Conservation (phyloP, 2,888 invertebrate species). For the Xestia rhomboidea region DNA sequence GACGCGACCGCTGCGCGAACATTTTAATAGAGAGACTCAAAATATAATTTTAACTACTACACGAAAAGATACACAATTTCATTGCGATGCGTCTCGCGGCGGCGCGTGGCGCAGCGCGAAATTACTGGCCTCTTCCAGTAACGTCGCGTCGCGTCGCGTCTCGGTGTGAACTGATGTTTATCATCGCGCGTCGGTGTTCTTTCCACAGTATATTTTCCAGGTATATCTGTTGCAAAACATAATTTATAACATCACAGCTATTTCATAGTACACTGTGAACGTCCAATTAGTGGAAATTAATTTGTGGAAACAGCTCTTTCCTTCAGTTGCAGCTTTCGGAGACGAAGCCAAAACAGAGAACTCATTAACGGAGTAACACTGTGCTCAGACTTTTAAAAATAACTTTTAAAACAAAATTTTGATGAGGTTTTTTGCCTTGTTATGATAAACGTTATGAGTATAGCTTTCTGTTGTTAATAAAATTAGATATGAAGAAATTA, state of each 20-base stretch:
- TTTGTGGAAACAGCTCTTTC: constrained; percentile 58
- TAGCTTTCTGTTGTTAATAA: not conserved
- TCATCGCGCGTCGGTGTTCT: too few relatives aligned
- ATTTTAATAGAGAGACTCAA: too few relatives aligned
- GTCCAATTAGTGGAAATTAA: constrained; percentile 71
- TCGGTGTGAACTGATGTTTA: too few relatives aligned
- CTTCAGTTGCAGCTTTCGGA: constrained; percentile 51
- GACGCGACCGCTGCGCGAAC: too few relatives aligned
- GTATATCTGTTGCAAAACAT: not conserved
- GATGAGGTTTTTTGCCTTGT: constrained; percentile 24
- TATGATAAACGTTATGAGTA: not conserved
- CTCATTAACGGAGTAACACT: constrained; percentile 69
- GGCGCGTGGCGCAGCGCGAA: too few relatives aligned
- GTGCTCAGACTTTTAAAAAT: constrained; percentile 48
- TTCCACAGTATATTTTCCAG: too few relatives aligned
- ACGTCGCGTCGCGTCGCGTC: too few relatives aligned
- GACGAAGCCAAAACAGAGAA: constrained; percentile 64
- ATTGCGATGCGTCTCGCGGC: too few relatives aligned
- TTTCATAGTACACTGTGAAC: constrained; percentile 16
- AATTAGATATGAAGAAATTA: not conserved
- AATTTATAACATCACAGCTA: constrained; percentile 14
- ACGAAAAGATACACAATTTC: too few relatives aligned
- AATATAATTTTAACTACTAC: too few relatives aligned
- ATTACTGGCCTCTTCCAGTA: too few relatives aligned
- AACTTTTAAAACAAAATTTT: constrained; percentile 43